Conservation (phyloP, 2,113 vertebrate genomes). For the Sturnus vulgaris region DNA sequence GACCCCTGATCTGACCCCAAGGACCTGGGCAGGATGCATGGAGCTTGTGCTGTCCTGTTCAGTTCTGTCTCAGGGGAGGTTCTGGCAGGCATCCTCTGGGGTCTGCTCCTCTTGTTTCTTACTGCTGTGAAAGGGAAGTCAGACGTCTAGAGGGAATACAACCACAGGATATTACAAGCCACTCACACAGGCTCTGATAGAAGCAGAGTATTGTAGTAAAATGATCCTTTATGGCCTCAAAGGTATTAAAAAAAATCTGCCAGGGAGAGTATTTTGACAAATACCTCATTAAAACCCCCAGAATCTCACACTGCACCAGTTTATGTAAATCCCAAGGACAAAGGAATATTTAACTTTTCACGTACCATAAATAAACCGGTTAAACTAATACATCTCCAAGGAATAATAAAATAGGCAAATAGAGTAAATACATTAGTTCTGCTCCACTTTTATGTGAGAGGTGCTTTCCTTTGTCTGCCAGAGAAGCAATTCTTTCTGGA, state of each 20-base stretch:
- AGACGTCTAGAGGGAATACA: background rate
- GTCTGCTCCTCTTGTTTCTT: background rate
- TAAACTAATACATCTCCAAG: conserved; percentile 61
- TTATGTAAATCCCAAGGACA: conserved; percentile 65
- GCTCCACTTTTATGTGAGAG: conserved; percentile 64
- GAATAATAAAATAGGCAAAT: conserved; percentile 65
- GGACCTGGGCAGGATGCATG: background rate
- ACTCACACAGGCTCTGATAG: background rate
- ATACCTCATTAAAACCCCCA: conserved; percentile 29
- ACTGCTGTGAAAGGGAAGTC: background rate
- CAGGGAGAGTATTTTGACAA: conserved; percentile 47
- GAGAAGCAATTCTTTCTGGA: background rate
- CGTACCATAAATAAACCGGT: conserved; percentile 66
- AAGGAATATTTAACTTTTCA: conserved; percentile 68
- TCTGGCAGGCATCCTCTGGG: background rate
- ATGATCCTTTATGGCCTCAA: conserved; percentile 35
- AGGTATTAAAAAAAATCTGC: conserved; percentile 22
- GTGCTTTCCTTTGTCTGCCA: conserved; percentile 38
- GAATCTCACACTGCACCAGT: conserved; percentile 46
- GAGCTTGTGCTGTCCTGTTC: background rate
- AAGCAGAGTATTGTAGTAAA: conserved; percentile 39
- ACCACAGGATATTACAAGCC: conserved; percentile 30
- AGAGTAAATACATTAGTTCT: conserved; percentile 69
- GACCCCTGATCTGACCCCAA: background rate
- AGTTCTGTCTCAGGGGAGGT: background rate